Percentiles rank a stretch among this genome's conserved stretches.
Conservation (phyloP, 1,140 invertebrate genomes). For the Reticulitermes speratus region DNA sequence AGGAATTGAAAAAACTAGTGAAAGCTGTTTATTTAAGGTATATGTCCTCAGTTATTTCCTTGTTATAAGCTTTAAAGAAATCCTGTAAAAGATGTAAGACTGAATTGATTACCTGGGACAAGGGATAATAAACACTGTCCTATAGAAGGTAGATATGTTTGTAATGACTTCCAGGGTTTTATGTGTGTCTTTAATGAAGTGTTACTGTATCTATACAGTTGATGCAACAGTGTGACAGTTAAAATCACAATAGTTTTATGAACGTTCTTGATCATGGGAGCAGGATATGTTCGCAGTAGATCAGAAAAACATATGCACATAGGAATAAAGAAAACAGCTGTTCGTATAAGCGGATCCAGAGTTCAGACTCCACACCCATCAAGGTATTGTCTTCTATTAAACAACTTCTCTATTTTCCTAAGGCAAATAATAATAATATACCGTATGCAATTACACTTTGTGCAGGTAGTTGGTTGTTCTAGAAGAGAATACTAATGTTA, state of each 20-base stretch:
- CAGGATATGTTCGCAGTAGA: not conserved
- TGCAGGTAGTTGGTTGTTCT: slow-evolving; percentile 22
- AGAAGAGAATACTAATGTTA: slow-evolving; percentile 28
- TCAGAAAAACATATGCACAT: not conserved
- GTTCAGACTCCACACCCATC: not conserved
- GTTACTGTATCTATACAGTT: not conserved
- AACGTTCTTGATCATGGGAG: not conserved
- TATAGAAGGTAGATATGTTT: not conserved
- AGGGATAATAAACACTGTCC: not conserved
- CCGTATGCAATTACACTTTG: slow-evolving; percentile 37
- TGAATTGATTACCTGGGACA: not conserved
- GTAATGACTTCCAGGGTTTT: not conserved
- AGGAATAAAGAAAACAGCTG: not conserved
- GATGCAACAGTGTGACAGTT: not conserved
- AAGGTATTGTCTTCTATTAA: not conserved
- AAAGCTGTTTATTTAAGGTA: not conserved
- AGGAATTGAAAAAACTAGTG: not conserved
- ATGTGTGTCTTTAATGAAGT: not conserved
- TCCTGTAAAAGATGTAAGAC: not conserved
- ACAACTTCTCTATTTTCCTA: slow-evolving; percentile 27
- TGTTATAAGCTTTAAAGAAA: not conserved
- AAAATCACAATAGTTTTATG: not conserved
- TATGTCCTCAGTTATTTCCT: not conserved
- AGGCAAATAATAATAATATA: not conserved
- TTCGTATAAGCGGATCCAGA: not conserved